Evolutionary conservation across 2,113 vertebrate species (phyloP).

Genomic region (Otocyon megalotis): DNA sequence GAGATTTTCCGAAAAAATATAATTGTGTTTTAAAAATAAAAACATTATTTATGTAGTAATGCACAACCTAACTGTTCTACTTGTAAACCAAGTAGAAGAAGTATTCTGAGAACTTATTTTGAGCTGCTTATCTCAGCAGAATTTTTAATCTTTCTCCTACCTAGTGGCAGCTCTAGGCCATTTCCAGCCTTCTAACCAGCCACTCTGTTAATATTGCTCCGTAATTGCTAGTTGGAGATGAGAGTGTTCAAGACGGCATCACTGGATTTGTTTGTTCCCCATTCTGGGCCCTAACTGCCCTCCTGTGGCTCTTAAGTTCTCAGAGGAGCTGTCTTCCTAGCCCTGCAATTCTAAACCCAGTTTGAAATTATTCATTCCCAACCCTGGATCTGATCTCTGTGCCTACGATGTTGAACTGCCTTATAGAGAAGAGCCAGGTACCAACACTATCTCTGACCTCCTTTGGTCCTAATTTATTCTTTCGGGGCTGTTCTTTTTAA

Average conservation of each 20-base stretch:
- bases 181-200: not conserved
- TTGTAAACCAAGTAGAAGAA: slow-evolving; percentile 22
- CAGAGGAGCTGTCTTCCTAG: not conserved
- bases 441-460: not conserved
- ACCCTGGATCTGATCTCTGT: not conserved
- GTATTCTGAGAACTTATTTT: not conserved
- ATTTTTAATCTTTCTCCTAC: not conserved
- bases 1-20: slow-evolving; percentile 21
- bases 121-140: not conserved
- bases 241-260: not conserved
- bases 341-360: not conserved
- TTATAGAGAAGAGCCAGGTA: not conserved
- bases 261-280: not conserved
- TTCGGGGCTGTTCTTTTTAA: slow-evolving; percentile 17
- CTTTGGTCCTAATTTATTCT: slow-evolving; percentile 19
- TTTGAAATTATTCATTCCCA: not conserved
- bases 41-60: not conserved
- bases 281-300: not conserved
- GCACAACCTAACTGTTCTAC: not conserved
- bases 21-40: slow-evolving; percentile 20
- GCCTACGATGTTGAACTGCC: not conserved
- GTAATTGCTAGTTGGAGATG: slow-evolving; percentile 16
- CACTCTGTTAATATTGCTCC: not conserved
- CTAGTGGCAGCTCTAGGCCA: not conserved
- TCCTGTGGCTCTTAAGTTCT: not conserved